A percentile compares a stretch with the other conserved stretches of the same genome.
Evolutionary conservation across 2,113 vertebrate genomes (phyloP).

Genomic region (Aleadryas rufinucha): DNA sequence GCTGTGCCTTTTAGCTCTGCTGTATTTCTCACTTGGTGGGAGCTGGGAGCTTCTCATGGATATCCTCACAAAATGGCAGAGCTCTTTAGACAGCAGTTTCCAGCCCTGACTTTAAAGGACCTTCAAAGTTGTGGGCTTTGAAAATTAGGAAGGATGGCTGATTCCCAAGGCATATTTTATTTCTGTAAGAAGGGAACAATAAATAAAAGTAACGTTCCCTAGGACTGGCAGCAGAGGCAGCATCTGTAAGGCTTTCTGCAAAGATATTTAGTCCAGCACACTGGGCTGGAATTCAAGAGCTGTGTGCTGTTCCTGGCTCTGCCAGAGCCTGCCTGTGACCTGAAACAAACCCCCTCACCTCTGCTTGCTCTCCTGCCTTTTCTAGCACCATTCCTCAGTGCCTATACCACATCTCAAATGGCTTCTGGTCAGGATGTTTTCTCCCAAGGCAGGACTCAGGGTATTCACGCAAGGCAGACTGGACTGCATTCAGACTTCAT

Average conservation of each 20-base stretch:
- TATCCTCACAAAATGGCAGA: neutral
- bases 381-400: neutral
- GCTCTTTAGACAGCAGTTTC: neutral
- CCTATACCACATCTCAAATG: fast-evolving
- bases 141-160: neutral
- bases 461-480: neutral
- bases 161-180: neutral
- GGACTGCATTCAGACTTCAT: neutral
- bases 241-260: neutral
- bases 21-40: neutral
- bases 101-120: neutral
- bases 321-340: neutral
- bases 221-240: neutral
- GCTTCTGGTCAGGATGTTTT: neutral
- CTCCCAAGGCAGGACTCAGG: neutral
- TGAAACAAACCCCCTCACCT: neutral
- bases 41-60: neutral
- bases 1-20: neutral
- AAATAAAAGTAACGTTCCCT: neutral
- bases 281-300: neutral
- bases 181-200: neutral
- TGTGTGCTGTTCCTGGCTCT: neutral
- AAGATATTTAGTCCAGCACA: neutral
- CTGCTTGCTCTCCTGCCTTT: neutral
- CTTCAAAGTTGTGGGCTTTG: neutral